Base-by-base conservation (phyloP, 2,888 invertebrate species). In the Anagyrus pseudococci region DNA sequence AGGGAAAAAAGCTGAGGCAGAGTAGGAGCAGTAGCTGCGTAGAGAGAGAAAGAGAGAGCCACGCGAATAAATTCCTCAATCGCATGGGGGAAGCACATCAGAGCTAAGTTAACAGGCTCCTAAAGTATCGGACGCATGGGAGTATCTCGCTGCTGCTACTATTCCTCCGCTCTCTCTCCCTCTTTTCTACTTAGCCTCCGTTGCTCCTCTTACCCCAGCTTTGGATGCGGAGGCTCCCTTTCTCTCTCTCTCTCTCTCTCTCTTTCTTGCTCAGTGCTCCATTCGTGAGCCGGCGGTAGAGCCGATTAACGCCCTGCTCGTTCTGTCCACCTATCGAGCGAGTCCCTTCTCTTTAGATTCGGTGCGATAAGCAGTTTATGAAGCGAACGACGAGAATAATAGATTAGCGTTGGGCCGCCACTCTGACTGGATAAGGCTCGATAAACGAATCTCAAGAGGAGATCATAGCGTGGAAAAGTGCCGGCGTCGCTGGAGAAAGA, bases 381-480 rank as follows among this genome's bases (percentile, higher is more conserved):
- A 77, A 75, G 71, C 72, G 71, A 71, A 71, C 69, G 70, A 68
- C 70, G 73, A 69, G 75, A 76, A 75, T 77, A 78, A 78, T 77
- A 76, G 75, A 78, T 78, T 76, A 76, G 71, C 68, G 66, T 68
- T 64, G 46, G 50, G 58, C 43, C 54, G 50, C 49, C 54, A 44
- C 44, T 55, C 47, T 22, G 65, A 63, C 44, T 59, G 58, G 60
- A 61, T 53, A 50, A 50, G 56, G 52, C 65, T 47, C 62, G 65
- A 59, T 67, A 69, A 69, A 66, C 55, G 60, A 66, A 54, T 53
- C 47, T 2, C 19, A 7, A 40, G 40, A 52, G 55, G 19, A 41
- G 40, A 41, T 41, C 40, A 15, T n/a, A 7, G 8, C n/a, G 50
- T 33, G 15, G 50, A n/a, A n/a, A n/a, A n/a, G n/a, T 26, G 41